A percentile compares a stretch with the other conserved stretches of the same genome.
Evolutionary conservation across 2,888 invertebrate genomes (phyloP).

Genomic region (Cheilosia grossa): DNA sequence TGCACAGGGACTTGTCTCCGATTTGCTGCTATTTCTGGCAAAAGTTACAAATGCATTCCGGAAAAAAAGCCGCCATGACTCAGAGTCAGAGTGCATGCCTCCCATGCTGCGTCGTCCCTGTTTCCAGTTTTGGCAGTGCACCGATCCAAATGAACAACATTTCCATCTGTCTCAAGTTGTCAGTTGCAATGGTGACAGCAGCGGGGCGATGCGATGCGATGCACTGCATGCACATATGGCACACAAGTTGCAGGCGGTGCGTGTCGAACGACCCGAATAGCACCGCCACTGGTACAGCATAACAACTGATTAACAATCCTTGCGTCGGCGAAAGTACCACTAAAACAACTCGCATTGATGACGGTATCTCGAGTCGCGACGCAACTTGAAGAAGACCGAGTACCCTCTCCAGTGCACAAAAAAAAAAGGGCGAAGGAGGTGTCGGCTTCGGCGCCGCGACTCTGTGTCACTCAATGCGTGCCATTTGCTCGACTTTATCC

Average conservation of each 20-base stretch:
- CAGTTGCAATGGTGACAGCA: slow-evolving; percentile 23
- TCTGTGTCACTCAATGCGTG: slow-evolving; percentile 48
- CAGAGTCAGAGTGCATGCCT: too few species aligned
- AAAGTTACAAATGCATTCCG: slow-evolving; percentile 66
- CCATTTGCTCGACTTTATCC: slow-evolving; percentile 46
- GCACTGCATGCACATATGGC: slow-evolving; percentile 66
- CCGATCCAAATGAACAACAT: slow-evolving; percentile 63
- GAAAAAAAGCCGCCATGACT: slow-evolving; percentile 3
- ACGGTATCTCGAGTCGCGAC: slow-evolving; percentile 40
- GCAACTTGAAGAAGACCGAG: not conserved
- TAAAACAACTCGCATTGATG: slow-evolving; percentile 39
- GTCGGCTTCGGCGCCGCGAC: slow-evolving; percentile 4
- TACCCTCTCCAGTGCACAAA: slow-evolving; percentile 25
- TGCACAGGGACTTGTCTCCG: slow-evolving; percentile 61
- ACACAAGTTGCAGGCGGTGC: slow-evolving; percentile 70
- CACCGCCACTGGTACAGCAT: slow-evolving; percentile 32
- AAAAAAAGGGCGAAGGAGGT: slow-evolving; percentile 12
- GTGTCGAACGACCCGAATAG: slow-evolving; percentile 71
- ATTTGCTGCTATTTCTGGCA: slow-evolving; percentile 62
- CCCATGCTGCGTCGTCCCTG: slow-evolving; percentile 20
- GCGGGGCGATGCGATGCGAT: slow-evolving; percentile 15
- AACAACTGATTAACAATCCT: slow-evolving; percentile 63
- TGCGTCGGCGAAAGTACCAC: not conserved
- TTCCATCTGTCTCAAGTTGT: slow-evolving; percentile 69
- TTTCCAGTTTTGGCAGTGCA: slow-evolving; percentile 59